Evolutionary conservation across 2,888 invertebrate genomes (phyloP).

Genomic region (Xestia rhomboidea): DNA sequence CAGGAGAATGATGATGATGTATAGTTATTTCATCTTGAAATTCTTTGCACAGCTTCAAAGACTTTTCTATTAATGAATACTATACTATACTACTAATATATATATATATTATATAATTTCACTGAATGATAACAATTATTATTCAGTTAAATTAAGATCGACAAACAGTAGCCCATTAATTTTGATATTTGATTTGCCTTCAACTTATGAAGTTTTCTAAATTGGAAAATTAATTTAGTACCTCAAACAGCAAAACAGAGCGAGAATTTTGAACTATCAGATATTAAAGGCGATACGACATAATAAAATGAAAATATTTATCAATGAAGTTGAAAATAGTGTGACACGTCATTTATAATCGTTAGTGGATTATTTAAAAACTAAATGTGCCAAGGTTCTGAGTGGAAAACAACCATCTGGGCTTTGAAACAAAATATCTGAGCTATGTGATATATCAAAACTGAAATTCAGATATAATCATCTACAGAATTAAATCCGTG

Average conservation of each 20-base stretch:
- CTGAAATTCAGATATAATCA: slow-evolving; percentile 4
- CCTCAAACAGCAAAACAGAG: neutral
- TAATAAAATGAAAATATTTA: slow-evolving; percentile 28
- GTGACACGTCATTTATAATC: slow-evolving; percentile 35
- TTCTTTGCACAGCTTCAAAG: neutral
- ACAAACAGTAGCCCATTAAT: neutral
- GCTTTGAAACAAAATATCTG: slow-evolving; percentile 30
- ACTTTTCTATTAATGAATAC: neutral
- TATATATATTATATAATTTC: too few species aligned
- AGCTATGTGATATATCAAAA: slow-evolving; percentile 19
- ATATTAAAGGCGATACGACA: neutral
- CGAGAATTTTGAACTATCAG: neutral
- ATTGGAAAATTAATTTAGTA: neutral
- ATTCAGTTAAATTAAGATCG: neutral
- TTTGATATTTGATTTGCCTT: neutral
- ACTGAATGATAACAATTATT: too few species aligned
- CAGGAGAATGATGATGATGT: neutral
- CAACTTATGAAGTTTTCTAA: neutral
- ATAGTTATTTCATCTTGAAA: neutral
- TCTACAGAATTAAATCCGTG: neutral
- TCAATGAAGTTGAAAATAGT: slow-evolving; percentile 36
- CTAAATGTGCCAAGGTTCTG: slow-evolving; percentile 60
- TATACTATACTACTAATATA: too few species aligned
- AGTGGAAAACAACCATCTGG: slow-evolving; percentile 40
- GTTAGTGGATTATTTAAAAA: slow-evolving; percentile 30